Percentiles rank a stretch among this genome's conserved stretches.
These are phyloP conservation scores for Sternotherus odoratus DNA, from an alignment of 2,797 vertebrate species.

Conservation along the genomic window DNA sequence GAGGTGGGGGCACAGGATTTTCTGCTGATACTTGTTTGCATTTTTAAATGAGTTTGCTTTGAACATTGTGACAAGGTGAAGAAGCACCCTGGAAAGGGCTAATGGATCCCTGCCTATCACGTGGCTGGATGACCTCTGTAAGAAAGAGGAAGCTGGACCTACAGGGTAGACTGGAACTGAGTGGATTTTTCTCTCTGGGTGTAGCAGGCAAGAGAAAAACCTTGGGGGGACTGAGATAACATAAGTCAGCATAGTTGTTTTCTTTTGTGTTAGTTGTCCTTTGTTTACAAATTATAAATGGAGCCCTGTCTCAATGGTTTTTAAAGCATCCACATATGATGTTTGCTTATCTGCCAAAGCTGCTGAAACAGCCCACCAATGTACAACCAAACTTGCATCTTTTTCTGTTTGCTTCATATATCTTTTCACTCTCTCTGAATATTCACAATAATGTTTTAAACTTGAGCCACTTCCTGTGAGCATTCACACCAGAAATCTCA, in stretches of 20 bases:
- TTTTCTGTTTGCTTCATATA: neutral
- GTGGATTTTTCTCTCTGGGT: neutral
- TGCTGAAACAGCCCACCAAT: neutral
- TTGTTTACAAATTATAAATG: neutral
- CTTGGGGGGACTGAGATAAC: neutral
- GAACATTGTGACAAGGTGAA: neutral
- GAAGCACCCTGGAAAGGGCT: neutral
- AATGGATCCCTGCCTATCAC: neutral
- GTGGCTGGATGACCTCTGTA: neutral
- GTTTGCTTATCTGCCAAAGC: neutral
- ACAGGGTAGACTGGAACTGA: neutral
- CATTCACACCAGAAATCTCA: neutral
- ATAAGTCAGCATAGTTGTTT: neutral
- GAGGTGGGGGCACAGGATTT: neutral
- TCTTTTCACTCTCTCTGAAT: neutral
- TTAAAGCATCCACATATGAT: neutral
- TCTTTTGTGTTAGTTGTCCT: neutral
- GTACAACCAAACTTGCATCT: neutral
- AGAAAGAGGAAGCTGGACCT: neutral
- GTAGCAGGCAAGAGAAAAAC: neutral
- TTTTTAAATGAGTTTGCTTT: neutral
- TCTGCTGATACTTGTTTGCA: neutral
- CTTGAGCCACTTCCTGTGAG: neutral
- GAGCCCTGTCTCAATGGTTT: neutral
- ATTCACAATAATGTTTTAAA: fast-evolving